A percentile compares a stretch with the other conserved stretches of the same genome.
phyloP scores from a whole-genome alignment of 1,140 invertebrate species.

The Calephelis virginiensis region DNA sequence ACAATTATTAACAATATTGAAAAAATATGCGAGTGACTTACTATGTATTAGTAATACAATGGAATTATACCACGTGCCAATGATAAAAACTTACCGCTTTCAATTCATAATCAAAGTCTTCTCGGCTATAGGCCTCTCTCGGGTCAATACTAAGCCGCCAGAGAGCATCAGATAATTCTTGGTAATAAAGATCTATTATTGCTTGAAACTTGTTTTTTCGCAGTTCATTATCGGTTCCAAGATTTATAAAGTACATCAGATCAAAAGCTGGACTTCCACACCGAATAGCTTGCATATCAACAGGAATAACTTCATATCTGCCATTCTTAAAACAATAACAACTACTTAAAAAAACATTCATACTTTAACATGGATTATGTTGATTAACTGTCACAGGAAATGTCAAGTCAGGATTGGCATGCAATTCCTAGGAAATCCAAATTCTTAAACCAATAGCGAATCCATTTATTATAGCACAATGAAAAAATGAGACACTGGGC shows the following conservation, averaged over 20 bases:
- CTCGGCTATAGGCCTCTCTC: slow-evolving; percentile 26
- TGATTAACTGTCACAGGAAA: too few relatives aligned
- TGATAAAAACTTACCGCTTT: slow-evolving; percentile 24
- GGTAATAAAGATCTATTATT: slow-evolving; percentile 70
- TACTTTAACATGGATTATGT: too few relatives aligned
- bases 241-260: slow-evolving; percentile 73
- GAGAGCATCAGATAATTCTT: slow-evolving; percentile 41
- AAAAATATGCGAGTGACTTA: too few relatives aligned
- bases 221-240: slow-evolving; percentile 59
- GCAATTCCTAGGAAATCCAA: too few relatives aligned
- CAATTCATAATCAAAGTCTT: slow-evolving; percentile 37
- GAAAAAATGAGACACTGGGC: too few relatives aligned
- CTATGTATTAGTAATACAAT: not conserved
- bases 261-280: slow-evolving; percentile 43
- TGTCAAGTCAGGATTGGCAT: too few relatives aligned
- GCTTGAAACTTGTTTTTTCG: slow-evolving; percentile 56
- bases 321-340: not conserved
- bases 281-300: slow-evolving; percentile 22
- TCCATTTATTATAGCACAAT: too few relatives aligned
- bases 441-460: too few relatives aligned
- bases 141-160: slow-evolving; percentile 25
- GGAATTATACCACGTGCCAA: too few relatives aligned
- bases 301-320: slow-evolving; percentile 5
- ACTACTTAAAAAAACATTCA: not conserved
- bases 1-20: too few relatives aligned